Percentiles rank a stretch among this genome's conserved stretches.
Conservation (phyloP, 2,113 vertebrate genomes). For the Gymnarchus niloticus region DNA sequence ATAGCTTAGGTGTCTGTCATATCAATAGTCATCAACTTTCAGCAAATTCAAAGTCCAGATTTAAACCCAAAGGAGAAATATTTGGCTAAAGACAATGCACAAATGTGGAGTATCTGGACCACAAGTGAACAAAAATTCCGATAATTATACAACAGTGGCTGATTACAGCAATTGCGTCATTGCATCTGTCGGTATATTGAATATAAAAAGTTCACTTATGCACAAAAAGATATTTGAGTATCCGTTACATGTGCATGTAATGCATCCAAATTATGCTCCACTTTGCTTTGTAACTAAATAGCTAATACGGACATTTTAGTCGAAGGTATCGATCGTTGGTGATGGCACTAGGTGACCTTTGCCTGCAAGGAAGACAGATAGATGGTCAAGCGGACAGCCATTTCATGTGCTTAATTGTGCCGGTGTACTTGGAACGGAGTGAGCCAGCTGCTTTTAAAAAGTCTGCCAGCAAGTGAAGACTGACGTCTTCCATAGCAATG, state of each 20-base stretch:
- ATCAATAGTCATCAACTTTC: neutral
- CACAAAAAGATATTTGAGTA: neutral
- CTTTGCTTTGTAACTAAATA: neutral
- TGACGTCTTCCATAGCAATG: conserved; percentile 18
- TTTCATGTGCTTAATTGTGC: neutral
- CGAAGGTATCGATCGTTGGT: neutral
- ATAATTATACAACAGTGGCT: neutral
- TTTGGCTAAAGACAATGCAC: no score
- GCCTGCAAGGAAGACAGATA: neutral
- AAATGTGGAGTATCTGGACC: neutral
- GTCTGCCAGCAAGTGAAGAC: neutral
- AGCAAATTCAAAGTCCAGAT: neutral
- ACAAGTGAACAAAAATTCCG: neutral
- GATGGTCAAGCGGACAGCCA: neutral
- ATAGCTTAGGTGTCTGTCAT: neutral
- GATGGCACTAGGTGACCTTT: conserved; percentile 3
- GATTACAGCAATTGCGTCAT: neutral
- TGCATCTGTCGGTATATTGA: neutral
- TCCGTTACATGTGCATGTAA: neutral
- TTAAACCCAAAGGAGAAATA: neutral
- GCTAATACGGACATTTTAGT: conserved; percentile 15
- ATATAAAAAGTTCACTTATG: neutral
- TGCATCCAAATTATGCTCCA: neutral
- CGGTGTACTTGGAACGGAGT: neutral
- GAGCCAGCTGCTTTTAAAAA: neutral